Conservation (phyloP, 2,888 invertebrate species). For the Drosophila melanosoma region DNA sequence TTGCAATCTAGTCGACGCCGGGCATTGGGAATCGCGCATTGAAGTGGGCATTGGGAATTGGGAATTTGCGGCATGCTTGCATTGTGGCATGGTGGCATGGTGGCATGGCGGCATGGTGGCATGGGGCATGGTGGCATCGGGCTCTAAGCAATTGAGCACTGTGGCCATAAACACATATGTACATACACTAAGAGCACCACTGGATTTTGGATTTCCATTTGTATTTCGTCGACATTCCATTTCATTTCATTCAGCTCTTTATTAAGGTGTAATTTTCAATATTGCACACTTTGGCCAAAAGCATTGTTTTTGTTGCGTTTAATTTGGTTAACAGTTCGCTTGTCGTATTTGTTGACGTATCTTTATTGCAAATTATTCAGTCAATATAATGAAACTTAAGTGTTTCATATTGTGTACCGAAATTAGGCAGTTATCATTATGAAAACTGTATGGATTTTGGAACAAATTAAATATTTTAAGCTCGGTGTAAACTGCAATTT, state of each 20-base stretch:
- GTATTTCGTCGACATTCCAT: constrained; percentile 57
- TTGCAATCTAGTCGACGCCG: constrained; percentile 43
- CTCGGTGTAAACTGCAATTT: neutral
- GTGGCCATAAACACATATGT: constrained; percentile 15
- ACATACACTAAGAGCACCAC: constrained; percentile 17
- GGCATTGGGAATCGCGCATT: neutral
- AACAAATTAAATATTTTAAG: neutral
- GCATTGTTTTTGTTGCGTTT: constrained; percentile 10
- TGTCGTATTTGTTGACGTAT: neutral
- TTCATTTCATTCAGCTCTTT: constrained; percentile 60
- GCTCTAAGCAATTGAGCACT: constrained; percentile 2
- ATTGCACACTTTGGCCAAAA: constrained; percentile 36
- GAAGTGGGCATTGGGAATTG: constrained; percentile 5
- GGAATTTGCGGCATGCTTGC: neutral
- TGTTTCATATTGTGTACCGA: neutral
- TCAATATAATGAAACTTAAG: neutral
- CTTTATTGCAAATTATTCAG: neutral
- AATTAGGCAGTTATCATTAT: neutral
- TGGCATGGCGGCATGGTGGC: neutral
- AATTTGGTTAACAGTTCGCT: neutral
- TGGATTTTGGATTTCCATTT: constrained; percentile 57
- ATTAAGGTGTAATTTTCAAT: constrained; percentile 70
- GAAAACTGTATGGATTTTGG: neutral
- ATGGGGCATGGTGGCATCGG: neutral
- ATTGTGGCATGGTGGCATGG: neutral